Percentiles rank a stretch among this genome's conserved stretches.
Conservation (phyloP, 2,113 vertebrate genomes). For the Ovis aries region DNA sequence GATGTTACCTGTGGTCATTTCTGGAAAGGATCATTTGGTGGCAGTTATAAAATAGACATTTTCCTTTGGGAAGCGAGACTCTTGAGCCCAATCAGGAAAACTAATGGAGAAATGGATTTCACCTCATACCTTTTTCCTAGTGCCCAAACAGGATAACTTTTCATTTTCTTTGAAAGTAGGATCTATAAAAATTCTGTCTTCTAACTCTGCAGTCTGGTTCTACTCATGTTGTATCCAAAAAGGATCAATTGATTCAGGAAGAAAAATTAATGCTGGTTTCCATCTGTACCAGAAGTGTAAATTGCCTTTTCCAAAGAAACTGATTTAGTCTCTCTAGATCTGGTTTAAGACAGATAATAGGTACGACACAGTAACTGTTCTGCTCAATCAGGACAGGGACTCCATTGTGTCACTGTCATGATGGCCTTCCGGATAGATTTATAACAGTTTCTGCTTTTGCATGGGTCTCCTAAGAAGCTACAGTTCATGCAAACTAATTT, state of each 20-base stretch:
- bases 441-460: neutral
- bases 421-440: neutral
- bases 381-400: neutral
- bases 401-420: accelerated
- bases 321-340: neutral
- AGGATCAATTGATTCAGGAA: neutral
- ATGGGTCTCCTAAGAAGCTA: neutral
- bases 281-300: neutral
- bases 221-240: neutral
- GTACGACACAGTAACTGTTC: accelerated
- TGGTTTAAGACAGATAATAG: neutral
- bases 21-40: conserved; percentile 71
- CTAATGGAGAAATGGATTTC: conserved; percentile 68
- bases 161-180: conserved; percentile 7
- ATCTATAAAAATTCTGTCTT: conserved; percentile 6
- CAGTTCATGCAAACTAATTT: neutral
- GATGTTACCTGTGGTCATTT: conserved; percentile 76
- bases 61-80: conserved; percentile 55
- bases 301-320: neutral
- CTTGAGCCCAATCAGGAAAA: conserved; percentile 59
- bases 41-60: conserved; percentile 66
- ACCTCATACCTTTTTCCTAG: neutral
- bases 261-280: conserved; percentile 7
- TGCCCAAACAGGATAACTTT: neutral
- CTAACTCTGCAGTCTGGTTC: neutral